These are phyloP conservation scores for Chouioia cunea DNA, from an alignment of 2,888 invertebrate species.

Conservation along the genomic window DNA sequence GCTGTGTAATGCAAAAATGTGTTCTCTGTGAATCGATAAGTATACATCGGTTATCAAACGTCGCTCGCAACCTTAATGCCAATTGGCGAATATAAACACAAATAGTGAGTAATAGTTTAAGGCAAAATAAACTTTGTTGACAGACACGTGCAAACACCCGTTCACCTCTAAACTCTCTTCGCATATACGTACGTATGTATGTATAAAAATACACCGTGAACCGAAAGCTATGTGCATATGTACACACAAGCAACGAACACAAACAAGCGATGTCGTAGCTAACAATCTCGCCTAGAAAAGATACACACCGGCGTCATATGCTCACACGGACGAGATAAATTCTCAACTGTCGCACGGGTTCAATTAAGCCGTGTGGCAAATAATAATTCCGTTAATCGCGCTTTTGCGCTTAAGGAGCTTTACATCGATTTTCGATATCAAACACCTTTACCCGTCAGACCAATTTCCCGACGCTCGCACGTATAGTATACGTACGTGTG, in stretches of 20 bases:
- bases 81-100: slow-evolving; percentile 8
- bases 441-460: slow-evolving; percentile 23
- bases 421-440: slow-evolving; percentile 42
- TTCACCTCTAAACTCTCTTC: too few species aligned
- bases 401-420: slow-evolving; percentile 31
- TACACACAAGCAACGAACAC: background rate
- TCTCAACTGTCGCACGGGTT: slow-evolving; percentile 24
- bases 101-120: background rate
- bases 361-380: slow-evolving; percentile 31
- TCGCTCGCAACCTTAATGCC: background rate
- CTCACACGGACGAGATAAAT: background rate
- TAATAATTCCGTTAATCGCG: slow-evolving; percentile 41
- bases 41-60: too few species aligned
- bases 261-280: too few species aligned
- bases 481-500: background rate
- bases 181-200: too few species aligned
- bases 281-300: too few species aligned
- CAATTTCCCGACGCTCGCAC: slow-evolving; percentile 17
- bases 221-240: background rate
- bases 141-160: too few species aligned
- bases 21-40: too few species aligned
- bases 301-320: background rate
- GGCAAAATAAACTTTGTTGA: slow-evolving; percentile 13
- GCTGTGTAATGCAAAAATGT: too few species aligned
- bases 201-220: too few species aligned